Evolutionary conservation across 2,888 invertebrate species (phyloP), one percentile per base, ranked within the genome.

Genomic region (Perithous albicinctus): DNA sequence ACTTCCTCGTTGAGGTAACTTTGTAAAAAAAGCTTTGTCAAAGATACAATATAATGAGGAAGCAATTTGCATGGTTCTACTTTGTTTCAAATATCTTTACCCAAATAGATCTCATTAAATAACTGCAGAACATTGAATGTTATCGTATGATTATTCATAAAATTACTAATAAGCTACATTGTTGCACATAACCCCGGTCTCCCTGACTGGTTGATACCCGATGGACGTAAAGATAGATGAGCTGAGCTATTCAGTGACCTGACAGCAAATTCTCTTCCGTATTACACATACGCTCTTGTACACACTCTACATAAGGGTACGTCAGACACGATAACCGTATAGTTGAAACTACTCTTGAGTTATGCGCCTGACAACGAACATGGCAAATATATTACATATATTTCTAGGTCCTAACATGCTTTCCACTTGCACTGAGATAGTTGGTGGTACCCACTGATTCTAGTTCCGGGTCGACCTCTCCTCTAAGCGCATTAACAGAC

Each of bases 401-500:
- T 15, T 32, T 20, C 46, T 18, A 26, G 66, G 20, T 63, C 8
- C n/a, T 26, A 5, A 7, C 35, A 32, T 20, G 41, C 5, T 56
- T 41, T 41, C 23, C 26, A 56, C 56, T 26, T 43, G 54, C 56
- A 29, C 26, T 29, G 41, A 56, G 26, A 38, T 56, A 12, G 70
- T 54, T 41, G 70, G 5, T 12, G 54, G 56, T 70, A 56, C 56
- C 41, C 10, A 29, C 41, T 41, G 70, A 32, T 56, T 56, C 56
- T 43, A 18, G 12, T 56, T 56, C 41, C 41, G n/a, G 18, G 41
- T 18, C 61, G 61, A 73, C 41, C 43, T 64, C 67, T 41, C 51
- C 38, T 35, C 26, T 69, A 70, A 80, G 66, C 64, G 64, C 48
- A 76, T 80, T 70, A 76, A 15, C 66, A 41, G 59, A 56, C 46